phyloP scores from a whole-genome alignment of 2,888 invertebrate genomes.

The Lasioglossum vierecki region DNA sequence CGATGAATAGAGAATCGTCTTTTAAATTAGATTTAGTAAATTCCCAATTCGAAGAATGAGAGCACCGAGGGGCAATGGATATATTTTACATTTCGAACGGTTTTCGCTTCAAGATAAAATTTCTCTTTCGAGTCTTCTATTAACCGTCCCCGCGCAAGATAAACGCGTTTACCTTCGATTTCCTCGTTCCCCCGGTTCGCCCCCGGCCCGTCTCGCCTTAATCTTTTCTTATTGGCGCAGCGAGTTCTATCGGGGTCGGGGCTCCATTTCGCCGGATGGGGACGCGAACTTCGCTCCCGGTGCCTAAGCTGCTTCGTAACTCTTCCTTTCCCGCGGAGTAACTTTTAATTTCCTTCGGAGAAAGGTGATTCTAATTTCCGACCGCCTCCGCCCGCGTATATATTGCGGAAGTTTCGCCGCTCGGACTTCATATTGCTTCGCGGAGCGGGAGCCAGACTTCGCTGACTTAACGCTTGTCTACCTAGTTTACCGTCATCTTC shows the following conservation, averaged over 20 bases:
- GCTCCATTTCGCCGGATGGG: conserved; percentile 31
- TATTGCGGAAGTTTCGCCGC: conserved; percentile 68
- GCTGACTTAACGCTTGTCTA: conserved; percentile 70
- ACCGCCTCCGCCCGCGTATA: conserved; percentile 54
- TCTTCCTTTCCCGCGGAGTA: conserved; percentile 55
- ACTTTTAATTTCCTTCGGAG: conserved; percentile 71
- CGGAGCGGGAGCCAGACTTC: conserved; percentile 30
- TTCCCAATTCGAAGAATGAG: background rate
- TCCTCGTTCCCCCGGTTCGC: background rate
- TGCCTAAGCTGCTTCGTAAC: conserved; percentile 57
- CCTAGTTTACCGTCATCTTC: conserved; percentile 70
- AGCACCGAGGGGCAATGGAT: background rate
- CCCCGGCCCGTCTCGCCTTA: background rate
- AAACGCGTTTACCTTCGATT: conserved; percentile 12
- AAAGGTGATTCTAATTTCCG: conserved; percentile 70
- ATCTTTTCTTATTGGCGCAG: background rate
- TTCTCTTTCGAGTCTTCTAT: background rate
- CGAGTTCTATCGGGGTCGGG: conserved; percentile 15
- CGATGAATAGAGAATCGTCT: background rate
- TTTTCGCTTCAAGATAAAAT: background rate
- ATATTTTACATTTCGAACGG: background rate
- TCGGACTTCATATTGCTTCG: conserved; percentile 65
- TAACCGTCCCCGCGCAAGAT: background rate
- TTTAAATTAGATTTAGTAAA: background rate
- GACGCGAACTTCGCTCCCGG: conserved; percentile 17